Base-by-base conservation (phyloP, 2,113 vertebrate genomes). In the Syngnathus typhle region DNA sequence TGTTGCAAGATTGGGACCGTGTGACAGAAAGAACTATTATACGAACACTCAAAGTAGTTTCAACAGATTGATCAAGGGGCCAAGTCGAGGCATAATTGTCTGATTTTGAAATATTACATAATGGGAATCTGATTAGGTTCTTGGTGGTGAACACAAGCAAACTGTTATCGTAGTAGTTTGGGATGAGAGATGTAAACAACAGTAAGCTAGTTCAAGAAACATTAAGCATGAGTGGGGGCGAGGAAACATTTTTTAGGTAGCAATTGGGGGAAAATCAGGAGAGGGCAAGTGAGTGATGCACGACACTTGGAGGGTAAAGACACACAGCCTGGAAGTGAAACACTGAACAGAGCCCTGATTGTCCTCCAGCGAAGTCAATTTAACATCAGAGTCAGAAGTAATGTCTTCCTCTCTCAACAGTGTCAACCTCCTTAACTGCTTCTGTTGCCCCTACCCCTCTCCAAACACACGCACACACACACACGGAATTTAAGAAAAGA, bases 351-450 rank as follows among this genome's bases (percentile, higher is more conserved):
- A 82, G 71, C 38, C 44, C 38, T 37, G 62, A 83, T 88, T 89
- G 87, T 91, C 78, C 49, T 55, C 36, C 0, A 39, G 75, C 70
- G 79, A 85, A 83, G 79, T 81, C 83, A 74, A 88, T 89, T 89
- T 87, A 89, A 90, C 84, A 86, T 55, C 66, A 70, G 78, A 84
- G 87, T 88, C 84, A 85, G 68, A 84, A 70, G 81, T 83, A 85
- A 88, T 85, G 82, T 82, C 74, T 80, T 75, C 81, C 77, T 75
- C 79, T 74, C 67, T 82, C 76, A 87, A 77, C 80, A 82, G 73
- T 82, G 77, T 82, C 73, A 59, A 74, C 41, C 78, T 56, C 65
- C 73, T 82, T 76, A 64, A 44, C 64, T 41, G 54, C 70, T 58
- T 67, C 62, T 73, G 71, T 68, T 74, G 38, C 43, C 21, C 60